A percentile compares a stretch with the other conserved stretches of the same genome.
phyloP scores from a whole-genome alignment of 2,888 invertebrate genomes.

The Melinaea marsaeus region DNA sequence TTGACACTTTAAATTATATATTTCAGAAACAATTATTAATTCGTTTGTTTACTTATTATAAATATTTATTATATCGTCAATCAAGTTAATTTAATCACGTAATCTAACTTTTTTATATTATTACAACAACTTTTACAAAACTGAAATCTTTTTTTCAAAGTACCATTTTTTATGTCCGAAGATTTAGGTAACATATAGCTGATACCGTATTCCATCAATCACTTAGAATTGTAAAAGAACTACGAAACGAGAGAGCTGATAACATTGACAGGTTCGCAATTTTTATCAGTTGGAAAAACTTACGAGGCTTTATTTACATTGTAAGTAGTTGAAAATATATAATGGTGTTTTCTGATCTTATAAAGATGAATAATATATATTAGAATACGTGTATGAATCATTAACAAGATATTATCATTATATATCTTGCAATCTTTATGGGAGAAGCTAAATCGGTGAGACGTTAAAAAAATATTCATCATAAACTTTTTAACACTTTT shows the following conservation, averaged over 20 bases:
- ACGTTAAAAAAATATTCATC: no score
- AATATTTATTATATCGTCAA: background rate
- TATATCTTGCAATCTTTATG: no score
- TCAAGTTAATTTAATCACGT: background rate
- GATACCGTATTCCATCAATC: slow-evolving; percentile 37
- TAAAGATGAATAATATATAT: no score
- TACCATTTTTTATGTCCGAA: slow-evolving; percentile 8
- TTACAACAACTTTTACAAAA: background rate
- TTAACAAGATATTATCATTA: no score
- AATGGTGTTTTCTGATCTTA: background rate
- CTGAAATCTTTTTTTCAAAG: background rate
- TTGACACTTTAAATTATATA: no score
- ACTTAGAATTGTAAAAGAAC: slow-evolving; percentile 34
- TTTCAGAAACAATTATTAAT: no score
- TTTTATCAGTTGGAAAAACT: slow-evolving; percentile 30
- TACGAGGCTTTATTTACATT: slow-evolving; percentile 15
- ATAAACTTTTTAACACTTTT: no score
- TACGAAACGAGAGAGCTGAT: slow-evolving; percentile 36
- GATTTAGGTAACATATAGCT: slow-evolving; percentile 14
- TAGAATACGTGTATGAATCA: no score
- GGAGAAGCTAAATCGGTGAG: no score
- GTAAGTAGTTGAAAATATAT: slow-evolving; percentile 8
- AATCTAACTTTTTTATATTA: background rate
- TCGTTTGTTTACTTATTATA: background rate
- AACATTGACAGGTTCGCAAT: slow-evolving; percentile 37